phyloP scores from a whole-genome alignment of 2,797 vertebrate genomes.

The Pagetopsis macropterus region DNA sequence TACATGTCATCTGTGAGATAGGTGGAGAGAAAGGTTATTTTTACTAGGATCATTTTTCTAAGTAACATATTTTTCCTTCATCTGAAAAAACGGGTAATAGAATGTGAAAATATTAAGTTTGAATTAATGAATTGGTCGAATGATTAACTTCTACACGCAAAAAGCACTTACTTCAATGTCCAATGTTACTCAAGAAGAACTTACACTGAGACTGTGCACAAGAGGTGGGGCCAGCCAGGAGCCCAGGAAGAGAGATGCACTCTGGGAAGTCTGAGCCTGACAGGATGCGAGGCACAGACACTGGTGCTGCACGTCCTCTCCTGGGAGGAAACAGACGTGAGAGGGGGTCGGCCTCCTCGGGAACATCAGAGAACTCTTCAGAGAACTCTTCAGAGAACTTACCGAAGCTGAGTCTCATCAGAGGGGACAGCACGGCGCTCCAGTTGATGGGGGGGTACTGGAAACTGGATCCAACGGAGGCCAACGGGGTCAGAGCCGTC shows the following conservation, averaged over 20 bases:
- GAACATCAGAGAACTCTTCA: neutral
- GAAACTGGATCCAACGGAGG: conserved; percentile 82
- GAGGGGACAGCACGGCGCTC: conserved; percentile 90
- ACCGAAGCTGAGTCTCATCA: conserved; percentile 89
- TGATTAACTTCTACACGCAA: neutral
- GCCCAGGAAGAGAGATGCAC: conserved; percentile 89
- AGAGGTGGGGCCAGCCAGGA: conserved; percentile 91
- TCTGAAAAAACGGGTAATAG: too few species aligned
- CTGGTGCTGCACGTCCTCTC: conserved; percentile 90
- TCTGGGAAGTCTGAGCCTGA: conserved; percentile 92
- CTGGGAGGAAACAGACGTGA: conserved; percentile 70
- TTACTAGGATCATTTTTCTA: too few species aligned
- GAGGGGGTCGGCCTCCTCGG: rapidly evolving
- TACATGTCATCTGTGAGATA: too few species aligned
- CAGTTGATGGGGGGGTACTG: conserved; percentile 96
- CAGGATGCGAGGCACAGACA: conserved; percentile 87
- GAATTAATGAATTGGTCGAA: too few species aligned
- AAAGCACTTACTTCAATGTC: neutral
- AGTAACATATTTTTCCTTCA: too few species aligned
- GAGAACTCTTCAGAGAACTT: neutral
- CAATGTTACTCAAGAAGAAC: conserved; percentile 56
- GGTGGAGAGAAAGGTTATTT: too few species aligned
- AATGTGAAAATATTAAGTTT: too few species aligned
- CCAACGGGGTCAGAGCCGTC: conserved; percentile 85
- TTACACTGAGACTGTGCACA: conserved; percentile 89